Evolutionary conservation across 1,140 invertebrate species (phyloP).

Genomic region (Dufourea novaeangliae): DNA sequence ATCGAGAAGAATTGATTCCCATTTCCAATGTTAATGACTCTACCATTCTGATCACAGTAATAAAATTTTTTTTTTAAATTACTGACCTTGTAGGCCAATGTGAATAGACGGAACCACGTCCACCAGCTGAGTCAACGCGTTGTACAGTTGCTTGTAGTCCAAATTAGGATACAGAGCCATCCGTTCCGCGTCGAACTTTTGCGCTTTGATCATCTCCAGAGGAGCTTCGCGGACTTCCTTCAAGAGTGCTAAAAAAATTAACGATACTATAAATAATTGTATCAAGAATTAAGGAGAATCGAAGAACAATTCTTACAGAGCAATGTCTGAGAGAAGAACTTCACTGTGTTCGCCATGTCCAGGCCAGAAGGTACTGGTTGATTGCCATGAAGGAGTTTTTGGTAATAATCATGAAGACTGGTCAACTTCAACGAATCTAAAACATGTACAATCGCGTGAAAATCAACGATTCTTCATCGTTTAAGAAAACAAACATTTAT

Average conservation of each 20-base stretch:
- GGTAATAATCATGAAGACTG: conserved; percentile 97
- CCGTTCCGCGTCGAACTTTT: conserved; percentile 91
- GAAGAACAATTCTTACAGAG: conserved; percentile 88
- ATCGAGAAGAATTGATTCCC: no score
- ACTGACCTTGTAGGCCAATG: conserved; percentile 90
- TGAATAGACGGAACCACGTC: conserved; percentile 93
- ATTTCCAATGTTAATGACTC: no score
- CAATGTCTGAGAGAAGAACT: conserved; percentile 98
- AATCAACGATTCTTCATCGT: not conserved
- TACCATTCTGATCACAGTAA: no score
- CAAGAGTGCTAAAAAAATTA: conserved; percentile 87
- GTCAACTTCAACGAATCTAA: conserved; percentile 98
- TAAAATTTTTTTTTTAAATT: no score
- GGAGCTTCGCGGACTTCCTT: conserved; percentile 97
- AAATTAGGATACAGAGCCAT: conserved; percentile 96
- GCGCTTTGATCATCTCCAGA: conserved; percentile 92
- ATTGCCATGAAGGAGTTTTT: conserved; percentile 94
- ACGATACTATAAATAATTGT: not conserved
- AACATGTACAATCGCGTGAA: conserved; percentile 57
- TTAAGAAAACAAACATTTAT: not conserved
- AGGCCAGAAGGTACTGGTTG: conserved; percentile 95
- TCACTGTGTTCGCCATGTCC: conserved; percentile 98
- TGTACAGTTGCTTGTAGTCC: conserved; percentile 96
- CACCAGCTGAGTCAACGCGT: conserved; percentile 89
- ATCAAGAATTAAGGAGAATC: conserved; percentile 78